A percentile compares a stretch with the other conserved stretches of the same genome.
phyloP scores from a whole-genome alignment of 2,113 vertebrate species.

The Terrapene triunguis region DNA sequence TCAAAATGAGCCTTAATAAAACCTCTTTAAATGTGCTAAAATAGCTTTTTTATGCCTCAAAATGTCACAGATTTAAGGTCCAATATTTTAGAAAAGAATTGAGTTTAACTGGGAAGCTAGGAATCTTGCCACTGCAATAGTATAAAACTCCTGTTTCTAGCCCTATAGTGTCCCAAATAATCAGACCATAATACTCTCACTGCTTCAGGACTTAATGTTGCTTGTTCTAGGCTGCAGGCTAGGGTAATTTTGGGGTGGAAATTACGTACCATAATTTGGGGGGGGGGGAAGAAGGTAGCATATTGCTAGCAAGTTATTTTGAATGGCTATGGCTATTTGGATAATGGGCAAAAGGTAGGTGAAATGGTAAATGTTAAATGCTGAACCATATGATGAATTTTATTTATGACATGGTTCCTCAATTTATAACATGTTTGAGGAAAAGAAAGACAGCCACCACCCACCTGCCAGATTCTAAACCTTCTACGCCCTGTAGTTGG shows the following conservation, averaged over 20 bases:
- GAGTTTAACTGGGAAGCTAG: neutral
- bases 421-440: neutral
- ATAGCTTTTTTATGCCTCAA: neutral
- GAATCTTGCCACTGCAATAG: neutral
- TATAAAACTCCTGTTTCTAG: neutral
- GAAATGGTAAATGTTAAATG: neutral
- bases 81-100: neutral
- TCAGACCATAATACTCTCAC: neutral
- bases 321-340: neutral
- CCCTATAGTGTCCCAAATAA: neutral
- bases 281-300: neutral
- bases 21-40: neutral
- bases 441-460: neutral
- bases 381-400: neutral
- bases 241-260: neutral
- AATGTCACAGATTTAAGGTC: accelerated
- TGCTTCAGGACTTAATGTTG: neutral
- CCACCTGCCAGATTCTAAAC: neutral
- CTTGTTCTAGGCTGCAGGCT: neutral
- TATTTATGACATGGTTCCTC: neutral
- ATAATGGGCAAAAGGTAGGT: neutral
- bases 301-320: neutral
- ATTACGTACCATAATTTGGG: neutral
- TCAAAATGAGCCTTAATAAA: neutral
- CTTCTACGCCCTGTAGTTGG: accelerated